Evolutionary conservation across 2,113 vertebrate genomes (phyloP).

Genomic region (Camelus bactrianus): DNA sequence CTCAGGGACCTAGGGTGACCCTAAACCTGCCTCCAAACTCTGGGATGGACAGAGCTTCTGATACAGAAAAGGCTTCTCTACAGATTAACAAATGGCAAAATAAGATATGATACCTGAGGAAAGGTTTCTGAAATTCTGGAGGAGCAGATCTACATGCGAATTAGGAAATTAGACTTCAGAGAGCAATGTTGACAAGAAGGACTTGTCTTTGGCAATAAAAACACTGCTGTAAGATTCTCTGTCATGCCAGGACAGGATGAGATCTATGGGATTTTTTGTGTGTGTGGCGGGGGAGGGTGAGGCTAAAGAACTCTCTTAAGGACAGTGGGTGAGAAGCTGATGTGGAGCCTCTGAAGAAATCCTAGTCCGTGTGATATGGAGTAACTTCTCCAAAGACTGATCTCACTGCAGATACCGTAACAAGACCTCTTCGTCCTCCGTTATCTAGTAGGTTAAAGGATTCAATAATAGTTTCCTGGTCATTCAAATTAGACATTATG

Average conservation of each 20-base stretch:
- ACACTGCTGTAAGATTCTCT: background rate
- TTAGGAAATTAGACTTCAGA: background rate
- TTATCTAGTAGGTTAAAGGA: background rate
- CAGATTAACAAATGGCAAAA: background rate
- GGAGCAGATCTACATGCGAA: background rate
- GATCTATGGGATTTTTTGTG: background rate
- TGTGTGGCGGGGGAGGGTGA: no score
- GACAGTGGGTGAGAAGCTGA: background rate
- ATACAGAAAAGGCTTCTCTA: background rate
- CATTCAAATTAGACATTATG: background rate
- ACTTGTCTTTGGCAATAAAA: background rate
- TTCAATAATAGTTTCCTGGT: background rate
- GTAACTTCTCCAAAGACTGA: background rate
- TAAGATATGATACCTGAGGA: background rate
- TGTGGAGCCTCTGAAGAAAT: background rate
- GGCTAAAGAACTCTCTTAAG: background rate
- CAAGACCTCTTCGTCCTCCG: background rate
- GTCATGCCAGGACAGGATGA: background rate
- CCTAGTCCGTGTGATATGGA: background rate
- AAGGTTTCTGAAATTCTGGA: background rate
- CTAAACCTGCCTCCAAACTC: background rate
- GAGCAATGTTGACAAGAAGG: background rate
- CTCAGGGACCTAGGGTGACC: background rate
- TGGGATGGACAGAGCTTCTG: background rate
- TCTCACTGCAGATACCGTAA: background rate